Percentiles rank a stretch among this genome's conserved stretches.
Conservation (phyloP, 2,797 vertebrate species). For the Silurus aristotelis region DNA sequence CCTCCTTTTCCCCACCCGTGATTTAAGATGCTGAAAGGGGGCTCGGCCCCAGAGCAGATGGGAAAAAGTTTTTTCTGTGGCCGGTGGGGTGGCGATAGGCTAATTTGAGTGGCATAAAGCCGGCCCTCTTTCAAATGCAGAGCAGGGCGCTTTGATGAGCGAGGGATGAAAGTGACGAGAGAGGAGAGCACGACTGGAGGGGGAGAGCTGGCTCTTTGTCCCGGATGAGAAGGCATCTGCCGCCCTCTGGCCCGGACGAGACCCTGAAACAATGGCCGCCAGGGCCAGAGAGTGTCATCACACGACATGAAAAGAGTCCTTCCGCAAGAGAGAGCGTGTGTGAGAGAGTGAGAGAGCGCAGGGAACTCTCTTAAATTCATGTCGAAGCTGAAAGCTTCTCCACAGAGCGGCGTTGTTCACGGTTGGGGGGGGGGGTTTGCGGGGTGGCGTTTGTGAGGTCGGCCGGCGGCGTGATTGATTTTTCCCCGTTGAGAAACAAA, state of each 20-base stretch:
- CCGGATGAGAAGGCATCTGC: slow-evolving; percentile 79
- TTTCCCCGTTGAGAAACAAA: slow-evolving; percentile 48
- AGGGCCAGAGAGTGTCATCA: slow-evolving; percentile 67
- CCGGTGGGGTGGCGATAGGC: slow-evolving; percentile 69
- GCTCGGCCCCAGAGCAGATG: slow-evolving; percentile 69
- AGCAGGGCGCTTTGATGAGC: slow-evolving; percentile 75
- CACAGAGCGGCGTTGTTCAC: slow-evolving; percentile 9
- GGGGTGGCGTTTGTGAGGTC: no score
- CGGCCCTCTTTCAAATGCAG: slow-evolving; percentile 78
- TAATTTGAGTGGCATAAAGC: slow-evolving; percentile 72
- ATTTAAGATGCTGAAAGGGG: slow-evolving; percentile 71
- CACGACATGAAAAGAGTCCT: slow-evolving; percentile 44
- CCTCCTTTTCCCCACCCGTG: slow-evolving; percentile 48
- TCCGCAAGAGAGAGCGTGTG: slow-evolving; percentile 8
- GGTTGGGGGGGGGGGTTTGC: not conserved
- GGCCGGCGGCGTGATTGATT: slow-evolving; percentile 45
- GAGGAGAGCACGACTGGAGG: slow-evolving; percentile 65
- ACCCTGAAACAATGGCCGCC: slow-evolving; percentile 66
- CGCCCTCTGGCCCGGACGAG: slow-evolving; percentile 62
- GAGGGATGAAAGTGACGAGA: slow-evolving; percentile 75
- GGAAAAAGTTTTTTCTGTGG: slow-evolving; percentile 69
- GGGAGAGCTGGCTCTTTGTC: slow-evolving; percentile 71
- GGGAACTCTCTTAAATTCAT: slow-evolving; percentile 25
- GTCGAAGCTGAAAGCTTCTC: slow-evolving; percentile 11
- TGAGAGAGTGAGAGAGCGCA: not conserved